phyloP scores from a whole-genome alignment of 2,113 vertebrate genomes.

The Oreocharis arfaki region DNA sequence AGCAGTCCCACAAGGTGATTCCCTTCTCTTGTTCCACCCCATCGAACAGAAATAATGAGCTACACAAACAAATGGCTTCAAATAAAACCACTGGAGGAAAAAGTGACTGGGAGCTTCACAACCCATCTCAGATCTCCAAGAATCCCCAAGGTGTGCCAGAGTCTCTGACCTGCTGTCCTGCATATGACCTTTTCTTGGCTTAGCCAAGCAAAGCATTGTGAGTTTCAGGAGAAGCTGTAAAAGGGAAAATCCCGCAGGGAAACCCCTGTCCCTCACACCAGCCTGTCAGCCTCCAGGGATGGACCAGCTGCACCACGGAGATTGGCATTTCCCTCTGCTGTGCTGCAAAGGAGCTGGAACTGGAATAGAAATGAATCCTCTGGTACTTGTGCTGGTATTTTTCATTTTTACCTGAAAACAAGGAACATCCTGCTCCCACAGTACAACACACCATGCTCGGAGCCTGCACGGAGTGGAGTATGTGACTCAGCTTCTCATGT shows the following conservation, averaged over 20 bases:
- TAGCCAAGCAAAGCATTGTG: not conserved
- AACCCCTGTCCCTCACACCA: not conserved
- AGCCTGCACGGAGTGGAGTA: not conserved
- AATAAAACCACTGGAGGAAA: not conserved
- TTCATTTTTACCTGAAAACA: conserved; percentile 8
- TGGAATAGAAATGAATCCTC: not conserved
- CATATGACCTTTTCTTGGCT: not conserved
- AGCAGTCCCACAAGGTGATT: not conserved
- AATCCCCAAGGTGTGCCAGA: not conserved
- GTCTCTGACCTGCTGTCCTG: not conserved
- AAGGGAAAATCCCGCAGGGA: not conserved
- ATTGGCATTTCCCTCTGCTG: not conserved
- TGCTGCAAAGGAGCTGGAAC: not conserved
- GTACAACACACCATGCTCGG: not conserved
- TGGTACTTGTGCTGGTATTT: not conserved
- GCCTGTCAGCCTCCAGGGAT: not conserved
- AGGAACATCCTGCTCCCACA: not conserved
- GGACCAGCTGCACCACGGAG: not conserved
- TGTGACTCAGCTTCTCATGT: not conserved
- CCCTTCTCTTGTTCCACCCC: not conserved
- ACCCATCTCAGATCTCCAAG: not conserved
- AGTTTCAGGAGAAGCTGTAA: not conserved
- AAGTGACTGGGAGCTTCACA: not conserved
- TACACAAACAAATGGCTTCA: not conserved
- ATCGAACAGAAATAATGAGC: not conserved